These are phyloP conservation scores for Taeniopygia guttata DNA, from an alignment of 2,797 vertebrate species.

Conservation along the genomic window DNA sequence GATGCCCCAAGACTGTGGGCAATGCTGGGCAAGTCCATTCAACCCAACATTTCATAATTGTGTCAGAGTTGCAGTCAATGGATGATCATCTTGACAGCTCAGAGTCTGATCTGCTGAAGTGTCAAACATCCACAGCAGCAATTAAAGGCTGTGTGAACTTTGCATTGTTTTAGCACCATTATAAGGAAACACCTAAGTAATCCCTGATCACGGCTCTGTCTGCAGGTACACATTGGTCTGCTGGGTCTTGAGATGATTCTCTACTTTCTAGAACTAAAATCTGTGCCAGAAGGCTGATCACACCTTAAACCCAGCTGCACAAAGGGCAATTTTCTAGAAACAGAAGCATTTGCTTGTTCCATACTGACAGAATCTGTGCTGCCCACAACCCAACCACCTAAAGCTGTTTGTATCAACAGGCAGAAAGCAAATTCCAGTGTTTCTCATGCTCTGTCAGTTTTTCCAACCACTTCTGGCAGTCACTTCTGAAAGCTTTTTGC, in stretches of 20 bases:
- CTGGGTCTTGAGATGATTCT: background rate
- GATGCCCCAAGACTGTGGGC: background rate
- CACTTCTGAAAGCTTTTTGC: background rate
- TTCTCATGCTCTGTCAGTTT: background rate
- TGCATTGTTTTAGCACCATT: background rate
- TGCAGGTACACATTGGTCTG: fast-evolving
- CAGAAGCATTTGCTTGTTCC: background rate
- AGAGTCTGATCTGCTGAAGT: background rate
- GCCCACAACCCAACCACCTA: background rate
- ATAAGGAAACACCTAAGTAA: background rate
- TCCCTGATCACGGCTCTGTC: fast-evolving
- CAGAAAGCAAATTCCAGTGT: background rate
- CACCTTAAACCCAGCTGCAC: background rate
- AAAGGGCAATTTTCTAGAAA: constrained; percentile 14
- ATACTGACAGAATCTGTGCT: background rate
- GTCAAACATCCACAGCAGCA: background rate
- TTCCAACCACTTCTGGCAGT: background rate
- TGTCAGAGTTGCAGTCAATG: background rate
- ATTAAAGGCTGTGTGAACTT: background rate
- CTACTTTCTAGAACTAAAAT: constrained; percentile 1
- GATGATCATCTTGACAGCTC: background rate
- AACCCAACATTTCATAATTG: background rate
- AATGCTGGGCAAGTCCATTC: background rate
- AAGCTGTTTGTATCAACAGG: background rate
- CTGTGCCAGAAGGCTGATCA: background rate